Evolutionary conservation across 2,113 vertebrate species (phyloP), one percentile per base, ranked within the genome.

Genomic region (Hiodon tergisus): DNA sequence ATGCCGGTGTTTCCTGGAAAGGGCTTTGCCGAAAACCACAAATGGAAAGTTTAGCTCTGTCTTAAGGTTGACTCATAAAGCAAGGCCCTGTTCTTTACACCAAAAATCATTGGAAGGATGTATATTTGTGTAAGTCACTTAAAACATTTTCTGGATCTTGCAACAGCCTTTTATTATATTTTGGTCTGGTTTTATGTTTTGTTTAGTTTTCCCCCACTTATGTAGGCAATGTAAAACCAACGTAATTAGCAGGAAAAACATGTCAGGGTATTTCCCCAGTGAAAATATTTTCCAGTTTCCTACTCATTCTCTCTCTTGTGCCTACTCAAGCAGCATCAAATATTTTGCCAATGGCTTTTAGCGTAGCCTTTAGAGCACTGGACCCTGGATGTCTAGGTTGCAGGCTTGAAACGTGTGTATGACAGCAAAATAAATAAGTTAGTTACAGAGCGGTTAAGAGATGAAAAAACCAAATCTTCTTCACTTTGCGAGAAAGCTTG

Each of bases 1-100:
- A n/a, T 31, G 71, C 71, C 75, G 31, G 57, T 9, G 11, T 50
- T 72, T 79, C 78, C 58, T 67, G 68, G 76, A 75, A 80, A 61
- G 73, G 48, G 61, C 17, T 16, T 31, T 9, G 69, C 53, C 4
- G 10, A 71, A 68, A 71, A 31, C 54, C 54, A 46, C 54, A 69
- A 17, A 73, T 74, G 75, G 75, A 74, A 74, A 77, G 13, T 70
- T 48, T 69, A 79, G 54, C 52, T 55, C 72, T 65, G 31, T 61
- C 46, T 62, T 1, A 53, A 52, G 46, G 70, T 72, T 71, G 67
- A 51, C 51, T 51, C 2, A 51, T 31, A n/a, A 47, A 68, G 13
- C 53, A 46, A 13, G 53, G 60, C 48, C 67, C 14, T 60, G 58
- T 50, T 5, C 47, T 68, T 52, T 53, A 57, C 8, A 58, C 8